Base-by-base conservation (phyloP, 2,113 vertebrate species). In the Ovibos moschatus region DNA sequence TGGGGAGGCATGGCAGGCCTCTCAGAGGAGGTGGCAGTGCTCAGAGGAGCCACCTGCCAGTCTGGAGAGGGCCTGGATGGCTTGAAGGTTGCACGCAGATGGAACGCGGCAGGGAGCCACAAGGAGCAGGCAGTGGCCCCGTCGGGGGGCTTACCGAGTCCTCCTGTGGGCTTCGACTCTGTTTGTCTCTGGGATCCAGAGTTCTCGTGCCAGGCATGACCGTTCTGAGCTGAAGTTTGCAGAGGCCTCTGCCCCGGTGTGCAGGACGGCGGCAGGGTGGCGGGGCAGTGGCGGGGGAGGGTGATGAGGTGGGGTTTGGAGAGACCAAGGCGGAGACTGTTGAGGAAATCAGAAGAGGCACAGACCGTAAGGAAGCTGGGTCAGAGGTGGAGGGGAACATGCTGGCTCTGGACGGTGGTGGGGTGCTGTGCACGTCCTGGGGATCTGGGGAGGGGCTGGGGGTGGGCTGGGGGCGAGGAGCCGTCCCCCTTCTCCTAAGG, bases 41-140 rank as follows among this genome's bases (percentile, higher is more conserved):
- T 36, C 50, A 0, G 3, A 58, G 57, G 81, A 4, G 27, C 5
- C 62, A n/a, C 33, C 62, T n/a, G 64, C 64, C 16, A 10, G 25
- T 13, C 64, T 16, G 47, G 2, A 71, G 76, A 43, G 27, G 55
- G 28, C 28, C 33, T 6, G 51, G 92, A 11, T 0, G 3, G 19
- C 47, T 1, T 1, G 6, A 13, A 0, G 33, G 16, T 11, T 21
- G 7, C 1, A 0, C 2, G 25, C 14, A 4, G 51, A 7, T 0
- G 8, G 9, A 11, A 25, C 3, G 27, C 3, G 1, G 33, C 16
- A 3, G 21, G 3, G 9, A n/a, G 43, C 33, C 4, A 2, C 4
- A 3, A 55, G 47, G 23, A 4, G 6, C 1, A 1, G 45, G 36
- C 50, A 2, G 51, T 47, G 27, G 28, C 13, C 62, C 30, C 6